Evolutionary conservation across 2,113 vertebrate genomes (phyloP), one percentile per base, ranked within the genome.

Genomic region (Psophia crepitans): DNA sequence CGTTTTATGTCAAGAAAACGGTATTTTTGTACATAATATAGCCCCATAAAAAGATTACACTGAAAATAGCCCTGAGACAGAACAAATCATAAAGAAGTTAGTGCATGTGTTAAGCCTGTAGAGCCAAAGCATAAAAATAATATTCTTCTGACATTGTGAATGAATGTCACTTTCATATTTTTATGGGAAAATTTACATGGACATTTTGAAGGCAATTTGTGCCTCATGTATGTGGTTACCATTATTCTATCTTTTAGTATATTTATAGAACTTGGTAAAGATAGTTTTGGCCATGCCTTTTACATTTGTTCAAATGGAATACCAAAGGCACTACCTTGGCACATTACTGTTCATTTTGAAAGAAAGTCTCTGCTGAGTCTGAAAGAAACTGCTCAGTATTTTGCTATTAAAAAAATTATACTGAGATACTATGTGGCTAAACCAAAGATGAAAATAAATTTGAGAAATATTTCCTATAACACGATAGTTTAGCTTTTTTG

Each of bases 51-150:
- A 96, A 97, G 95, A 97, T 86, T 81, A 90, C 2, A 3, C 81
- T 85, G 90, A 83, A 97, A 95, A 90, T 84, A 97, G 84, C 88
- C 83, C 53, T 92, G 84, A 96, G 90, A 95, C 30, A 97, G 95
- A 94, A 96, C 60, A 97, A 95, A 96, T 97, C 86, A 93, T 66
- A 84, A 87, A 95, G 95, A 97, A 96, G 85, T 97, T 94, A 93
- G 90, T 90, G 80, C 74, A 94, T 93, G 91, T 96, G 84, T 86
- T 96, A 97, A 97, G 97, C 71, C 84, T 74, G 90, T 78, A 91
- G 89, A 92, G 64, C 14, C 61, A 91, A 77, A 95, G 86, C 93
- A 77, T 77, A 97, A 94, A 93, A 96, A 97, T 94, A 96, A 96
- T 95, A 87, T 95, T 94, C 77, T 60, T 97, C 81, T 97, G 94